Evolutionary conservation across 1,140 invertebrate species (phyloP).

Genomic region (Globodera ellingtonae): DNA sequence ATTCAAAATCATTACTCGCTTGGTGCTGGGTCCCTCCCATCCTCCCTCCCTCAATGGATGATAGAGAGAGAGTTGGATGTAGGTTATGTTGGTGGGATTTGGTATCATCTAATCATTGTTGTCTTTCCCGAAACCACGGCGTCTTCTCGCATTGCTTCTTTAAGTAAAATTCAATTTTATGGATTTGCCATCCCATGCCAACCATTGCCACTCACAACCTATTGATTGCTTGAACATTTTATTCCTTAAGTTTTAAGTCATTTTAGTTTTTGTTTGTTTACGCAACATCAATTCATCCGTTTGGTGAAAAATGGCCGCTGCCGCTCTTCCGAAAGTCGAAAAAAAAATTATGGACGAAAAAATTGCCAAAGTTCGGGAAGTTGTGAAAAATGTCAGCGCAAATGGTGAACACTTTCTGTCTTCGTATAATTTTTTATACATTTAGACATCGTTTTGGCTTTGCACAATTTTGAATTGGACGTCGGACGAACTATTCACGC

Average conservation of each 20-base stretch:
- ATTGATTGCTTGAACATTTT: not conserved
- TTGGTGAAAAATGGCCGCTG: not conserved
- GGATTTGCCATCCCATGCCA: not conserved
- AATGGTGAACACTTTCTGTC: slow-evolving; percentile 37
- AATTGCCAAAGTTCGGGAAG: slow-evolving; percentile 57
- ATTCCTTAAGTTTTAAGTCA: not conserved
- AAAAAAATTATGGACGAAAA: slow-evolving; percentile 61
- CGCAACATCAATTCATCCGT: not conserved
- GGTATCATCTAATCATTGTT: not conserved
- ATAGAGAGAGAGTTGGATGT: not conserved
- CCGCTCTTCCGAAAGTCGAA: slow-evolving; percentile 38
- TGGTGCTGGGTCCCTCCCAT: not conserved
- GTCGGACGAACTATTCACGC: slow-evolving; percentile 60
- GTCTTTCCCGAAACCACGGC: not conserved
- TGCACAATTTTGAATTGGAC: slow-evolving; percentile 64
- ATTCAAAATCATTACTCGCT: slow-evolving; percentile 3
- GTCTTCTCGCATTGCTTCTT: too few species aligned
- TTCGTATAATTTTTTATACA: too few species aligned
- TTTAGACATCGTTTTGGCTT: slow-evolving; percentile 57
- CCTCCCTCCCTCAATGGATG: not conserved
- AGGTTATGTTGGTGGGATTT: not conserved
- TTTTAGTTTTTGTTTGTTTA: not conserved
- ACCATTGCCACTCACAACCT: not conserved
- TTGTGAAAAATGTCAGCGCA: slow-evolving; percentile 52
- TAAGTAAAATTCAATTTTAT: too few species aligned